Conservation (phyloP, 2,888 invertebrate genomes). For the Xestia sexstrigata region DNA sequence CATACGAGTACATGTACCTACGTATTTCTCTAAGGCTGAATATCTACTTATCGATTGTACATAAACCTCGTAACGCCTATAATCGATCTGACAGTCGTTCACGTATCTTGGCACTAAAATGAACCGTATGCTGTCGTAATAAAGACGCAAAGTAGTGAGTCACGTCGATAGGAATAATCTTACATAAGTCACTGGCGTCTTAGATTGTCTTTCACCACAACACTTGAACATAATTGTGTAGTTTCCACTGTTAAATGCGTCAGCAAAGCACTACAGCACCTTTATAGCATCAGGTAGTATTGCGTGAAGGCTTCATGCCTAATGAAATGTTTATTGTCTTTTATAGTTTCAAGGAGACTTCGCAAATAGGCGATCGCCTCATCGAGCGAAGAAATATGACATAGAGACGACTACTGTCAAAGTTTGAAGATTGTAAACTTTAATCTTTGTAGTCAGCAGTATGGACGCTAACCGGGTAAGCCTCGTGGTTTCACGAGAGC, state of each 20-base stretch:
- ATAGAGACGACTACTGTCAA: slow-evolving; percentile 78
- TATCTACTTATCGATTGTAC: slow-evolving; percentile 53
- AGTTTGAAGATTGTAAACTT: slow-evolving; percentile 77
- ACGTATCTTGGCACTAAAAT: slow-evolving; percentile 36
- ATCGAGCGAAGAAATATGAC: slow-evolving; percentile 84
- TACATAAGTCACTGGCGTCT: slow-evolving; percentile 58
- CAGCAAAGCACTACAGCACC: slow-evolving; percentile 79
- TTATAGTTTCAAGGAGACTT: slow-evolving; percentile 89
- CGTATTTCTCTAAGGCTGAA: slow-evolving; percentile 33
- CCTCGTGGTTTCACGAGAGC: slow-evolving; percentile 77
- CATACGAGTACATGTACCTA: not conserved
- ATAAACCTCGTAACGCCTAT: slow-evolving; percentile 52
- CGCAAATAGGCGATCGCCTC: slow-evolving; percentile 82
- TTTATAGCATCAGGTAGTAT: slow-evolving; percentile 74
- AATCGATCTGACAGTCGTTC: slow-evolving; percentile 40
- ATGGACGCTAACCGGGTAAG: slow-evolving; percentile 88
- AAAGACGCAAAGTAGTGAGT: slow-evolving; percentile 46
- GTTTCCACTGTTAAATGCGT: slow-evolving; percentile 70
- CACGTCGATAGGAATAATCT: slow-evolving; percentile 47
- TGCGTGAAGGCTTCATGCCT: slow-evolving; percentile 74
- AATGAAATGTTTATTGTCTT: slow-evolving; percentile 84
- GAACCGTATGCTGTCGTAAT: slow-evolving; percentile 36
- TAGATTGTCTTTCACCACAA: slow-evolving; percentile 59
- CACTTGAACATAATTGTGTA: slow-evolving; percentile 65
- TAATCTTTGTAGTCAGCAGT: slow-evolving; percentile 74